Percentiles rank a stretch among this genome's conserved stretches.
These are phyloP conservation scores for Tragulus kanchil DNA, from an alignment of 2,113 vertebrate species.

Conservation along the genomic window DNA sequence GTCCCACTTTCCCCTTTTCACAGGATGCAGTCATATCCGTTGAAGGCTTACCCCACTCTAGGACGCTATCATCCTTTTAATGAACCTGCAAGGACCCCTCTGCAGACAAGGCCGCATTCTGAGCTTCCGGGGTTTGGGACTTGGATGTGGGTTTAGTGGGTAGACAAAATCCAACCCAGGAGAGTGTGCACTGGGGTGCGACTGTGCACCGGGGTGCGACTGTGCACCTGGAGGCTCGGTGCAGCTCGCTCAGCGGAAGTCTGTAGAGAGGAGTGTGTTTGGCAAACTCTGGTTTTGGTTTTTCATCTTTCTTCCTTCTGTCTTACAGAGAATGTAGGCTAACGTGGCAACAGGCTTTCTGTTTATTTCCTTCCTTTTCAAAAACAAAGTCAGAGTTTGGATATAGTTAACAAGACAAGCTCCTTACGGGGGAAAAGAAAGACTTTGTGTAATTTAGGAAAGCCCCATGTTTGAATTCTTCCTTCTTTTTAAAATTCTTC, in stretches of 20 bases:
- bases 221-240: background rate
- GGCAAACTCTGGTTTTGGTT: conserved; percentile 81
- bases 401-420: conserved; percentile 74
- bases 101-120: background rate
- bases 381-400: conserved; percentile 79
- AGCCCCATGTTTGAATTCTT: background rate
- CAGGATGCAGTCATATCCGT: background rate
- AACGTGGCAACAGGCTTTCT: conserved; percentile 84
- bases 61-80: background rate
- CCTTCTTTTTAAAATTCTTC: background rate
- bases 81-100: background rate
- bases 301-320: conserved; percentile 84
- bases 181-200: background rate
- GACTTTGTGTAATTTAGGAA: background rate
- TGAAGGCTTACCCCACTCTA: background rate
- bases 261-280: conserved; percentile 20
- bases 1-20: background rate
- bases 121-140: background rate
- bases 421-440: conserved; percentile 53
- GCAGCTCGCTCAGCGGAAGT: background rate
- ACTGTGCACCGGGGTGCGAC: background rate
- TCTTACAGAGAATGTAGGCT: conserved; percentile 81
- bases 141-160: no score
- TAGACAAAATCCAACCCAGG: background rate
- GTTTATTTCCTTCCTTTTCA: conserved; percentile 87